phyloP scores from a whole-genome alignment of 1,140 invertebrate species.

The Drosophila obscura region DNA sequence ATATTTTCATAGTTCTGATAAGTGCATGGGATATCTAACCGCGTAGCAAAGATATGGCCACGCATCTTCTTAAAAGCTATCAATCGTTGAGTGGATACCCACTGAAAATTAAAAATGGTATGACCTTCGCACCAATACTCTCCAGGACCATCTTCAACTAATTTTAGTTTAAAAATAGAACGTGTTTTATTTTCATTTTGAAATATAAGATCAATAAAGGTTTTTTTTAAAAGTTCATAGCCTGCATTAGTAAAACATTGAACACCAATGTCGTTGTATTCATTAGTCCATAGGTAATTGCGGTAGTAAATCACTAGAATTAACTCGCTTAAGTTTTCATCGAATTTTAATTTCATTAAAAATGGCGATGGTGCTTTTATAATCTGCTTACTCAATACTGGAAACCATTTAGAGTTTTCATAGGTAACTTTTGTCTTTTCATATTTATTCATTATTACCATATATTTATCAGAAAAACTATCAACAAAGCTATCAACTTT shows the following conservation, averaged over 20 bases:
- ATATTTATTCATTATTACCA: constrained; percentile 34
- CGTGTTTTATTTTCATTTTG: constrained; percentile 56
- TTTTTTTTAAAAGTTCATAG: constrained; percentile 52
- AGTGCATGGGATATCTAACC: constrained; percentile 35
- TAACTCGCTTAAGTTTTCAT: constrained; percentile 39
- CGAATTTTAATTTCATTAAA: constrained; percentile 61
- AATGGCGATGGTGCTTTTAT: constrained; percentile 24
- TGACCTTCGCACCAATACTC: constrained; percentile 84
- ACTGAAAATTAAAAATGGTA: constrained; percentile 58
- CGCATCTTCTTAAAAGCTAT: constrained; percentile 61
- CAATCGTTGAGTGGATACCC: constrained; percentile 49
- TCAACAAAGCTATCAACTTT: constrained; percentile 23
- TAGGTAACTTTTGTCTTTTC: constrained; percentile 20
- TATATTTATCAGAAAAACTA: constrained; percentile 14
- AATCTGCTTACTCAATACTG: constrained; percentile 23
- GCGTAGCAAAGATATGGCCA: constrained; percentile 77
- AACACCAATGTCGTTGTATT: constrained; percentile 54
- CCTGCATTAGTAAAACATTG: constrained; percentile 78
- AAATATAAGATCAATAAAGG: constrained; percentile 61
- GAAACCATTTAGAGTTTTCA: neutral
- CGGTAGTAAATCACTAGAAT: constrained; percentile 68
- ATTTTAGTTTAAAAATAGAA: constrained; percentile 68
- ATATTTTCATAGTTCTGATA: neutral
- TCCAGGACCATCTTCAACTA: constrained; percentile 74
- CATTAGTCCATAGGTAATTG: constrained; percentile 62